Evolutionary conservation across 2,113 vertebrate genomes (phyloP).

Genomic region (Tenrec ecaudatus): DNA sequence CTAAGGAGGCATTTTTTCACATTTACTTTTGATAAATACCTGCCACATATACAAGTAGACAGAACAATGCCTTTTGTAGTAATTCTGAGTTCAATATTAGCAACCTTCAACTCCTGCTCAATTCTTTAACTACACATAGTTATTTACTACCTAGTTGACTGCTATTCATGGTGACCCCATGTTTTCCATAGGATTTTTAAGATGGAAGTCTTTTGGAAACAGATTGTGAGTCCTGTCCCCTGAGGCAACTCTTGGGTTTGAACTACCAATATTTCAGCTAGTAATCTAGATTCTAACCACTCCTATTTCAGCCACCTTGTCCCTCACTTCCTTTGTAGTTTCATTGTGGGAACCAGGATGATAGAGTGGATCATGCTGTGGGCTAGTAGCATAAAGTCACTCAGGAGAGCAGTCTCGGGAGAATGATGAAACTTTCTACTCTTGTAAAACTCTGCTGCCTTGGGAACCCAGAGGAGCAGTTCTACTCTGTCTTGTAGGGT

Average conservation of each 20-base stretch:
- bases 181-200: background rate
- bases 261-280: background rate
- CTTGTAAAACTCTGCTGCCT: too few relatives aligned
- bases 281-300: background rate
- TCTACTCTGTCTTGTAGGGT: too few relatives aligned
- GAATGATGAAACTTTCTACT: too few relatives aligned
- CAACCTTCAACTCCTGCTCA: background rate
- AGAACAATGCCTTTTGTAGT: background rate
- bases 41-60: background rate
- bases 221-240: background rate
- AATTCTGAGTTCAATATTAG: accelerated
- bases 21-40: background rate
- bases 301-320: background rate
- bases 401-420: too few relatives aligned
- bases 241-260: background rate
- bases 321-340: background rate
- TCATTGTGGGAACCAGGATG: too few relatives aligned
- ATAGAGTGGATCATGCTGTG: too few relatives aligned
- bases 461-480: background rate
- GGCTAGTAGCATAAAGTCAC: too few relatives aligned
- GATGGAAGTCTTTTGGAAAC: background rate
- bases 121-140: background rate
- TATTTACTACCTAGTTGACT: background rate
- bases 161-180: background rate
- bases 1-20: background rate